Percentiles rank a stretch among this genome's conserved stretches.
Conservation (phyloP, 1,140 invertebrate species). For the Musca vetustissima region DNA sequence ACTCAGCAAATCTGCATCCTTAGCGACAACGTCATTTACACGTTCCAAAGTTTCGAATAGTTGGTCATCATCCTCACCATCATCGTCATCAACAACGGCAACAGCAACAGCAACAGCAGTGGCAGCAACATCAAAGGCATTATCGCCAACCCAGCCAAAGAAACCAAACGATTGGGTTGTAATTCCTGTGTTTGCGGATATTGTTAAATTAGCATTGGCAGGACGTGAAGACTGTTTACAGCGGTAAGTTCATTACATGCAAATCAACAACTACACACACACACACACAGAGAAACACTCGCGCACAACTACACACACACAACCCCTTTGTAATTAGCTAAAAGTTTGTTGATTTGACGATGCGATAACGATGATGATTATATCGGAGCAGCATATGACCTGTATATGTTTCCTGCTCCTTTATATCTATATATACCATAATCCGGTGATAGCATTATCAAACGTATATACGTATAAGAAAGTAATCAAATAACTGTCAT, state of each 20-base stretch:
- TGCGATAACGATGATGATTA: not conserved
- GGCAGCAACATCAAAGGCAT: conserved; percentile 13
- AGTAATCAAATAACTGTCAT: too few relatives aligned
- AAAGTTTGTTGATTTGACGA: not conserved
- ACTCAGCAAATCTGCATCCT: not conserved
- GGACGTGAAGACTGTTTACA: conserved; percentile 51
- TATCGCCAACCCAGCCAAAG: conserved; percentile 10
- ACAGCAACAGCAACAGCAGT: conserved; percentile 25
- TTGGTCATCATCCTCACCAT: not conserved
- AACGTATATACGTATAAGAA: too few relatives aligned
- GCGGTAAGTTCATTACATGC: conserved; percentile 39
- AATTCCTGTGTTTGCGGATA: conserved; percentile 55
- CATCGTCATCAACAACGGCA: conserved; percentile 1
- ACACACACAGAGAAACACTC: not conserved
- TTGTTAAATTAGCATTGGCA: conserved; percentile 53
- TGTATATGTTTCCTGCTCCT: too few relatives aligned
- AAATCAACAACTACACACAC: not conserved
- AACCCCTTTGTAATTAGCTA: not conserved
- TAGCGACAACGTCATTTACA: not conserved
- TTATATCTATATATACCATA: too few relatives aligned
- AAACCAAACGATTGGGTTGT: conserved; percentile 55
- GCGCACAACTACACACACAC: not conserved
- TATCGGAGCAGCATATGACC: too few relatives aligned
- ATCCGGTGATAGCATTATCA: too few relatives aligned
- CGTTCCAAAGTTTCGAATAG: not conserved